Evolutionary conservation across 2,888 invertebrate genomes (phyloP).

Genomic region (Pharmacophagus antenor): DNA sequence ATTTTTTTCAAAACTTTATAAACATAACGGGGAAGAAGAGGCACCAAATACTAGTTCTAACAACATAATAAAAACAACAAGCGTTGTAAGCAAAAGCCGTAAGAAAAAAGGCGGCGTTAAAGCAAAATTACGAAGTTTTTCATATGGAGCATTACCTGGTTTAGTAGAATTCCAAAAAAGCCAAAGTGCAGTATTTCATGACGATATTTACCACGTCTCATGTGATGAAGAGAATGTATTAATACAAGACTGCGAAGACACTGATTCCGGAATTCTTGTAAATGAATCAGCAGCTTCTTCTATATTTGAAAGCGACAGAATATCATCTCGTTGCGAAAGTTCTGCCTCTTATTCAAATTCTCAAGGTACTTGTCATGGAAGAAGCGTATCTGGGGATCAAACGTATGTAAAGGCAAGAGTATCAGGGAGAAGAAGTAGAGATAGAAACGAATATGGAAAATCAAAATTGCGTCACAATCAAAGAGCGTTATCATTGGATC

Average conservation of each 20-base stretch:
- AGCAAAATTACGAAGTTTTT: conserved; percentile 85
- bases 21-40: conserved; percentile 64
- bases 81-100: conserved; percentile 56
- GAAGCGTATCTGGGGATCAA: conserved; percentile 77
- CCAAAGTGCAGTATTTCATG: conserved; percentile 83
- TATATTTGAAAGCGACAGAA: conserved; percentile 80
- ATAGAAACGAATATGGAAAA: conserved; percentile 59
- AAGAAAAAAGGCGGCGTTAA: conserved; percentile 70
- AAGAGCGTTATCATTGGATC: conserved; percentile 78
- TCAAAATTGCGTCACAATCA: conserved; percentile 66
- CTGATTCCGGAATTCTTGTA: conserved; percentile 88
- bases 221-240: conserved; percentile 79
- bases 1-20: conserved; percentile 85
- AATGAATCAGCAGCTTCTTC: conserved; percentile 87
- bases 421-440: conserved; percentile 68
- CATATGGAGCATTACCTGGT: conserved; percentile 87
- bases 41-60: conserved; percentile 50
- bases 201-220: conserved; percentile 75
- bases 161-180: conserved; percentile 85
- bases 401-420: conserved; percentile 60
- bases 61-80: conserved; percentile 56
- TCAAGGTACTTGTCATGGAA: conserved; percentile 64
- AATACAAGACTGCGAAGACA: conserved; percentile 84
- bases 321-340: conserved; percentile 77
- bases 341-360: conserved; percentile 71